Percentiles rank a stretch among this genome's conserved stretches.
Evolutionary conservation across 2,888 invertebrate genomes (phyloP).

Genomic region (Cephus nigrinus): DNA sequence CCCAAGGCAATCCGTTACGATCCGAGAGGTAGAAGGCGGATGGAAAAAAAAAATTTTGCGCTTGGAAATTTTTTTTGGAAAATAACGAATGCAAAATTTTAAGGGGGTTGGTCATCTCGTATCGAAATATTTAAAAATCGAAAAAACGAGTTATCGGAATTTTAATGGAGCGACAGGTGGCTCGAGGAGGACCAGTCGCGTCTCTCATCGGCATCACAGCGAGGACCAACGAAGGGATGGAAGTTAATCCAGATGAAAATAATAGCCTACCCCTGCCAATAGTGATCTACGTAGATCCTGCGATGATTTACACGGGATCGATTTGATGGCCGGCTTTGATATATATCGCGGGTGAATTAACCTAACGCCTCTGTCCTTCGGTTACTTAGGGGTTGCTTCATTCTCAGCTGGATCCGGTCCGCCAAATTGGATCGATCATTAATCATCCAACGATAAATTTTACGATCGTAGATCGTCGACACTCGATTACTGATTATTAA

Average conservation of each 20-base stretch:
- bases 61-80: neutral
- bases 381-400: neutral
- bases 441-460: neutral
- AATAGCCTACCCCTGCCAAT: neutral
- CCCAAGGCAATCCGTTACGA: neutral
- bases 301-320: neutral
- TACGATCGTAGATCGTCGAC: neutral
- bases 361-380: neutral
- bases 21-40: neutral
- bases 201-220: neutral
- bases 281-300: neutral
- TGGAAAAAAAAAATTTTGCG: neutral
- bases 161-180: neutral
- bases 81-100: neutral
- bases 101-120: neutral
- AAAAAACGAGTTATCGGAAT: neutral
- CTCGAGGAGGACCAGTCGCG: neutral
- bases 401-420: neutral
- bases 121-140: neutral
- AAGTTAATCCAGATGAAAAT: neutral
- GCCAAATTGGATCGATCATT: neutral
- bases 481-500: neutral
- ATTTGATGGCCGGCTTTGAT: neutral
- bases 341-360: neutral
- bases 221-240: neutral